These are phyloP conservation scores for Drosophila melanocephala DNA, from an alignment of 2,888 invertebrate genomes.

Conservation along the genomic window DNA sequence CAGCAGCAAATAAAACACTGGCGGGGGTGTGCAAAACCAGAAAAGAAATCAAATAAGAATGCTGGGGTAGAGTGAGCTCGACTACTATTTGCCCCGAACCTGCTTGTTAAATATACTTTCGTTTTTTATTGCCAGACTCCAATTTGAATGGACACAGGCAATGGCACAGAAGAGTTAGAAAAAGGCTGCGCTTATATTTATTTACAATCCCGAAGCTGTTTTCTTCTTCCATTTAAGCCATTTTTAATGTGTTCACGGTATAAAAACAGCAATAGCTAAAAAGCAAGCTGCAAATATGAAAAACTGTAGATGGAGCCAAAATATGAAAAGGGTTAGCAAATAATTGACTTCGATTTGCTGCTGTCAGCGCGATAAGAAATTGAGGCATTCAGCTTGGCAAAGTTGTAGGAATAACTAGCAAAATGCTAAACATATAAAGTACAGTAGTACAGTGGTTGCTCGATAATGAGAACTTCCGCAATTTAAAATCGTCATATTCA, in stretches of 20 bases:
- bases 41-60: not conserved
- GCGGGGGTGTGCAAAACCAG: slow-evolving; percentile 10
- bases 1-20: not conserved
- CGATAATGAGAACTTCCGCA: not conserved
- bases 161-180: not conserved
- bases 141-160: too few relatives aligned
- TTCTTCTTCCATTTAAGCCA: not conserved
- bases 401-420: not conserved
- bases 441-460: not conserved
- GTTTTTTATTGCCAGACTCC: not conserved
- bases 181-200: not conserved
- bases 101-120: not conserved
- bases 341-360: not conserved
- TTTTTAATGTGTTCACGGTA: not conserved
- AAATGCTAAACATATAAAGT: not conserved
- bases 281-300: not conserved
- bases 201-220: not conserved
- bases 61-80: not conserved
- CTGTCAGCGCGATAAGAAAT: not conserved
- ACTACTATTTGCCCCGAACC: not conserved
- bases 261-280: not conserved
- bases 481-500: not conserved
- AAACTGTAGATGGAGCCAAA: slow-evolving; percentile 15
- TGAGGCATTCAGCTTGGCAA: not conserved
- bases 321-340: not conserved